A percentile compares a stretch with the other conserved stretches of the same genome.
phyloP scores from a whole-genome alignment of 2,797 vertebrate genomes.

The Tragelaphus oryx region DNA sequence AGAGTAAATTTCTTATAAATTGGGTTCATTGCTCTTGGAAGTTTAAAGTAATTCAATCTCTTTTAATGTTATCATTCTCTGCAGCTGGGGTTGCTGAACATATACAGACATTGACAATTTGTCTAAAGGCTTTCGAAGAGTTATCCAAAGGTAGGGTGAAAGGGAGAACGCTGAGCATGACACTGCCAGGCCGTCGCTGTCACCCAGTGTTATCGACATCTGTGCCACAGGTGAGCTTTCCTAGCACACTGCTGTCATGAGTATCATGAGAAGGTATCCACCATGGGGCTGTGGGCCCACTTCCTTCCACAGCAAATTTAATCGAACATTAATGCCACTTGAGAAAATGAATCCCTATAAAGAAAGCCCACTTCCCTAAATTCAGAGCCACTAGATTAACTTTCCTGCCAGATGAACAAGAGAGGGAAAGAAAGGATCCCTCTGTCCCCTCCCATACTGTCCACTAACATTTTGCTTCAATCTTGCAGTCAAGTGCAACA shows the following conservation, averaged over 20 bases:
- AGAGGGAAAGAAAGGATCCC: conserved; percentile 47
- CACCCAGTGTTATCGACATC: not conserved
- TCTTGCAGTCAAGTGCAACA: not conserved
- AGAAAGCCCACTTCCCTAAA: conserved; percentile 46
- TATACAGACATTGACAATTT: not conserved
- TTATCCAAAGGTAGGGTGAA: not conserved
- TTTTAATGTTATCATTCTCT: not conserved
- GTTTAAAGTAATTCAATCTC: not conserved
- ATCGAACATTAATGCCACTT: not conserved
- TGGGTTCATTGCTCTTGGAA: not conserved
- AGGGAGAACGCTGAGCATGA: not conserved
- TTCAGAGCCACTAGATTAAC: conserved; percentile 49
- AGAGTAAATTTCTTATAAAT: not conserved
- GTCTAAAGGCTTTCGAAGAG: not conserved
- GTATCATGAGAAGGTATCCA: not conserved
- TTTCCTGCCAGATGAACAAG: conserved; percentile 28
- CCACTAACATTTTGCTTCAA: conserved; percentile 20
- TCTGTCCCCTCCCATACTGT: conserved; percentile 23
- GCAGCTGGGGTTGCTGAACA: not conserved
- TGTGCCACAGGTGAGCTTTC: not conserved
- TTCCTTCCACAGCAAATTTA: conserved; percentile 38
- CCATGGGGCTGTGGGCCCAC: not conserved
- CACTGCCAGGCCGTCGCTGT: not conserved
- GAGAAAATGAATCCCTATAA: conserved; percentile 43
- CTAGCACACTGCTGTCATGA: not conserved